Base-by-base conservation (phyloP, 2,797 vertebrate genomes). In the Paratrypauchen microcephalus region DNA sequence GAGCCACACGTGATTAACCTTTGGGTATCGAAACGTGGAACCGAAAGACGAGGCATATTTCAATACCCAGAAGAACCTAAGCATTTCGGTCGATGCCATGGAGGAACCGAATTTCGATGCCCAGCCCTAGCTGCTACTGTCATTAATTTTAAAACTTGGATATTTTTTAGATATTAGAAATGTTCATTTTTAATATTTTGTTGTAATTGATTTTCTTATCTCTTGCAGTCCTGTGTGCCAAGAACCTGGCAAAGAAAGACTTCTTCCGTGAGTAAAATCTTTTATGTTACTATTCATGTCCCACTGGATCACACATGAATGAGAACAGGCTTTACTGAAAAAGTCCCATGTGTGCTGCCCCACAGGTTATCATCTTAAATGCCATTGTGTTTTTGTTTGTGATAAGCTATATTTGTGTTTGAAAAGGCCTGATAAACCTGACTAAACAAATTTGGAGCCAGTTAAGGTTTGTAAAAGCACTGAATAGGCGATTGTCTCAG, bases 201-300 rank as follows among this genome's bases (percentile, higher is more conserved):
- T 7, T 58, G 24, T 66, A 26, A 58, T 52, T 81, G 72, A 81
- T 36, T 60, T 66, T 65, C 3, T 65, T 1, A 73, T 71, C 74
- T 86, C 73, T 87, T 88, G 19, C 92, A 98, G 96, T 98, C 86
- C 91, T 98, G 78, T 98, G 97, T 94, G 97, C 96, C 85, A 98
- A 98, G 94, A 98, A 98, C 90, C 93, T 98, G 92, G 96, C 96
- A 92, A 98, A 98, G 94, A 98, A 98, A 94, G 96, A 98, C 91
- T 98, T 98, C 93, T 98, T 98, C 90, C 95, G 97, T 98, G 94
- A 98, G 97, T 98, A 96, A 54, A 84, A 9, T 19, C 68, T 86
- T 86, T 80, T 48, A 39, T 68, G 52, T 70, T 78, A 24, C 81
- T 84, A 79, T 87, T 90, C 61, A 57, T 62, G 69, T 83, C 69